Base-by-base conservation (phyloP, 2,797 vertebrate species). In the Anguilla megastoma region DNA sequence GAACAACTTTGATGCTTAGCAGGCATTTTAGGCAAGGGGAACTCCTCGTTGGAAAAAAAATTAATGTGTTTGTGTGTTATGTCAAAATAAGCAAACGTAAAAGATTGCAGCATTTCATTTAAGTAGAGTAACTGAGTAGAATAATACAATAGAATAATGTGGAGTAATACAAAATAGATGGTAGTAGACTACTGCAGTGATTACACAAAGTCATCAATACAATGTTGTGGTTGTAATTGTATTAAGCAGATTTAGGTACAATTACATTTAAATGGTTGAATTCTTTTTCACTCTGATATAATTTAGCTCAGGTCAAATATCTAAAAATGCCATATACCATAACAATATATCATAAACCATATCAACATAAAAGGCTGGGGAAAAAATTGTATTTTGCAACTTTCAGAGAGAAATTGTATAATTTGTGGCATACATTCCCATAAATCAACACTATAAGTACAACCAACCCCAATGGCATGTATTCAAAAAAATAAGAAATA, bases 41-140 rank as follows among this genome's bases (percentile, higher is more conserved):
- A 82, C 79, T 76, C 74, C 50, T 80, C 24, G 36, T 82, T 82
- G 21, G 45, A 50, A 50, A 79, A 82, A 82, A 76, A 82, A 24
- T 50, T 82, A n/a, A 0, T 82, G 36, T 45, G 21, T 48, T 82
- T 82, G 79, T 18, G 74, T n/a, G 79, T 82, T 82, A 79, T 5
- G 74, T 79, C n/a, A n/a, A 48, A 82, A 82, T 82, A 82, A n/a
- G 41, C 45, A 82, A 50, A 48, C 41, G 21, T n/a, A 45, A 48
- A 50, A 82, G 79, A 45, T 45, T 50, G 79, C 24, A 82, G 45
- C 45, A 41, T 79, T 41, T 79, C 8, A 41, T 80, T 80, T 80
- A 14, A 36, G 71, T 16, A 36, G 71, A 76, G 71, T 14, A 12
- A 76, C 6, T 48, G 12, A 82, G 16, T 12, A 8, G 1, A 50